Evolutionary conservation across 2,113 vertebrate genomes (phyloP), one percentile per base, ranked within the genome.

Genomic region (Thunnus thynnus): DNA sequence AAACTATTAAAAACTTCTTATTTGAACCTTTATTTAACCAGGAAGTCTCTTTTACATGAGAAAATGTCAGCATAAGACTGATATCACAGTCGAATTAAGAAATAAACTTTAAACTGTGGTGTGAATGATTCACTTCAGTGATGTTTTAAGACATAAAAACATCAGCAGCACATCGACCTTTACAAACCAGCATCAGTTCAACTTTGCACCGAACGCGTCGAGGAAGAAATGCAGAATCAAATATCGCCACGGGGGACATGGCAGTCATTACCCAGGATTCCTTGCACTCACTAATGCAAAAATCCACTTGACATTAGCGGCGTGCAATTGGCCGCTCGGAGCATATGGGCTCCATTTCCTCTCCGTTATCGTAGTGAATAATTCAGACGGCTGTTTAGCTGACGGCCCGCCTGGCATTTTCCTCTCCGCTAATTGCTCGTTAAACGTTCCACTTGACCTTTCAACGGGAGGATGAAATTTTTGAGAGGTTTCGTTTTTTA

Each of bases 371-470:
- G 2, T n/a, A 55, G 73, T 89, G 80, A 89, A 86, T 89, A 90
- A 90, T 89, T 81, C 81, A 92, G 60, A 27, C 2, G 75, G 60
- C 67, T 77, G 87, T 78, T 78, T 61, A 58, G 78, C 78, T 50
- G 78, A 66, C 36, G 71, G 86, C 71, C 76, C 56, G 17, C 50
- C 64, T 86, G 78, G 69, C 86, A 86, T 89, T 88, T 89, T 78
- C 80, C 84, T 69, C 22, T 57, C 44, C 3, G 58, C 83, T 92
- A 92, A 92, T 89, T 83, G 88, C 88, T 88, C 63, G 63, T 81
- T 90, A 86, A 86, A 66, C 51, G 78, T 68, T 8, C 72, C 72
- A 70, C 71, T 88, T 80, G 85, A 88, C 87, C 85, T 91, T 89
- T 36, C 81, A 78, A 62, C 67, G 10, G 74, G 30, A 57, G 54